Evolutionary conservation across 1,140 invertebrate genomes (phyloP).

Genomic region (Oncopeltus fasciatus): DNA sequence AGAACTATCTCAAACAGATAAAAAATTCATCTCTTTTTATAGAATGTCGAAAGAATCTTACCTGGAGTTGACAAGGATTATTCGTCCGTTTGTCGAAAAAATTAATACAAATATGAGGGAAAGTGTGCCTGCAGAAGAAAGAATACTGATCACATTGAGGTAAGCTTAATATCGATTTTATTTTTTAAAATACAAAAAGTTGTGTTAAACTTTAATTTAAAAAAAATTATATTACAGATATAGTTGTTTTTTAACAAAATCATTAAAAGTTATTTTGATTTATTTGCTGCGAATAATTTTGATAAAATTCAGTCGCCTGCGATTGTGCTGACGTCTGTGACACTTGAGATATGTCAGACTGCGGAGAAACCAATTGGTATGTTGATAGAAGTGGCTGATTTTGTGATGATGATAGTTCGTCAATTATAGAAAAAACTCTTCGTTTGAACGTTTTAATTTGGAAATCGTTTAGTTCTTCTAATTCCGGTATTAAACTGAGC

Average conservation of each 20-base stretch:
- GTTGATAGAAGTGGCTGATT: not conserved
- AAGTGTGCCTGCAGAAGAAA: not conserved
- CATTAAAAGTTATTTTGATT: not conserved
- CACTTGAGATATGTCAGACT: not conserved
- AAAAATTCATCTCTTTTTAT: not conserved
- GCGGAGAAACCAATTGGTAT: not conserved
- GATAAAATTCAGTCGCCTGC: not conserved
- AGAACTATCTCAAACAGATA: not conserved
- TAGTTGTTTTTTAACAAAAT: not conserved
- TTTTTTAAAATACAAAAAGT: too few species aligned
- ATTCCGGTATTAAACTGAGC: not conserved
- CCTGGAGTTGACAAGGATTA: not conserved
- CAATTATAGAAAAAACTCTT: not conserved
- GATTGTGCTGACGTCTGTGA: not conserved
- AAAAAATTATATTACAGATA: not conserved
- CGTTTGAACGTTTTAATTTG: not conserved
- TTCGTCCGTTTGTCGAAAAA: not conserved
- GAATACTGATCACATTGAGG: not conserved
- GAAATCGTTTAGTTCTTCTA: not conserved
- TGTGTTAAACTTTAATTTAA: too few species aligned
- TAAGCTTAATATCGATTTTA: conserved; percentile 17
- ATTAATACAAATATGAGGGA: not conserved
- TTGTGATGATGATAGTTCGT: not conserved
- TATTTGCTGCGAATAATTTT: not conserved
- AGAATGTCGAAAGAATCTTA: not conserved